phyloP scores from a whole-genome alignment of 2,797 vertebrate genomes.

The Phalanger gymnotis region DNA sequence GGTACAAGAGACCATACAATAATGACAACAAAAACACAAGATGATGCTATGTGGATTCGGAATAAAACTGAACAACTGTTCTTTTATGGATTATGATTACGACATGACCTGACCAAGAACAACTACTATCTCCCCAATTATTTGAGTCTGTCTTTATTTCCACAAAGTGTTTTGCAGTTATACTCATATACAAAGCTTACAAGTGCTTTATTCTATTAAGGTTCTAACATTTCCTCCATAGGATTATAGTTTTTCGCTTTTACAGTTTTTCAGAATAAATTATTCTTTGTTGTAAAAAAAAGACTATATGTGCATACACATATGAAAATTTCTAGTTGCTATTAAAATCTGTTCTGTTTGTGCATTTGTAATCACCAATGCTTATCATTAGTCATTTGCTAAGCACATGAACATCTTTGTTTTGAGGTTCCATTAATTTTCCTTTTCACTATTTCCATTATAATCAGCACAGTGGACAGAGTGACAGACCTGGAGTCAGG shows the following conservation, averaged over 20 bases:
- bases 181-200: no score
- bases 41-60: conserved; percentile 43
- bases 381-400: conserved; percentile 6
- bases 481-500: not conserved
- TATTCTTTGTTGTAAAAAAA: no score
- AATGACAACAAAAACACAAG: not conserved
- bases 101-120: no score
- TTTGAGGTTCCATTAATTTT: conserved; percentile 63
- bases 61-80: not conserved
- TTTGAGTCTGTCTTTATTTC: no score
- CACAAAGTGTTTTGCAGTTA: no score
- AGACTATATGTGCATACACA: not conserved
- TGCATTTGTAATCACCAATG: conserved; percentile 26
- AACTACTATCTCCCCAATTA: no score
- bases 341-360: conserved; percentile 27
- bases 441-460: conserved; percentile 22
- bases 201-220: no score
- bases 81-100: conserved; percentile 17
- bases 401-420: conserved; percentile 18
- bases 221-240: no score
- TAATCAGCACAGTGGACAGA: not conserved
- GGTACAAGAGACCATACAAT: not conserved
- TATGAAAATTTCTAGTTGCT: conserved; percentile 34
- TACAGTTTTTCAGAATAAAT: no score
- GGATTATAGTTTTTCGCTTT: no score